Conservation (phyloP, 2,888 invertebrate genomes). For the Tachystola acroxantha region DNA sequence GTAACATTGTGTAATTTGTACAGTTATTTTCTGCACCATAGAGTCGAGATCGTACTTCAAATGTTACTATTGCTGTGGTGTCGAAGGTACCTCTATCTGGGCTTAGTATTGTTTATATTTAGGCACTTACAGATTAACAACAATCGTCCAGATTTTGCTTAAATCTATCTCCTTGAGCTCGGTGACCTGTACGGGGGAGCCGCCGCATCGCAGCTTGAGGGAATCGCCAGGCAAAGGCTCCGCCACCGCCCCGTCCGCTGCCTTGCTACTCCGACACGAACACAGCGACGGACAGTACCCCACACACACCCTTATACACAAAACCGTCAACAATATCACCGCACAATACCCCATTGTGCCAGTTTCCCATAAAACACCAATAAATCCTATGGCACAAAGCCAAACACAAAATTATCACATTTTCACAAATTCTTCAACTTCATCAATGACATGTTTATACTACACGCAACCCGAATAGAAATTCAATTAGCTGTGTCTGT, state of each 20-base stretch:
- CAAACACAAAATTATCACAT: conserved; percentile 70
- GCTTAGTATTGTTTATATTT: too few relatives aligned
- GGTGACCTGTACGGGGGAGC: conserved; percentile 75
- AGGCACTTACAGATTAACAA: conserved; percentile 81
- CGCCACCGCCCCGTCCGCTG: conserved; percentile 48
- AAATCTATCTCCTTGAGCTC: conserved; percentile 81
- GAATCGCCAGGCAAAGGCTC: conserved; percentile 77
- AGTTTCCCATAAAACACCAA: conserved; percentile 51
- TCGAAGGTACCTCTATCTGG: too few relatives aligned
- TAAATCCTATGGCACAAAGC: conserved; percentile 69
- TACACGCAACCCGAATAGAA: conserved; percentile 15
- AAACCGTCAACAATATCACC: conserved; percentile 41
- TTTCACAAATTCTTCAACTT: conserved; percentile 56
- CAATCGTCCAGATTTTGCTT: conserved; percentile 77
- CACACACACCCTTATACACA: conserved; percentile 35
- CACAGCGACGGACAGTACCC: conserved; percentile 72
- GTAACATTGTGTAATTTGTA: too few relatives aligned
- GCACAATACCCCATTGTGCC: conserved; percentile 52
- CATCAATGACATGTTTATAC: conserved; percentile 34
- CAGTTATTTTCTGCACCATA: too few relatives aligned
- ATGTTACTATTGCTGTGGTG: too few relatives aligned
- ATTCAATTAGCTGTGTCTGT: conserved; percentile 17
- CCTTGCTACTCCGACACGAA: conserved; percentile 77
- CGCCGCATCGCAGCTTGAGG: conserved; percentile 81
- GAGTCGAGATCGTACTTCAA: too few relatives aligned